Percentiles rank a stretch among this genome's conserved stretches.
phyloP scores from a whole-genome alignment of 2,888 invertebrate species.

The Rotaria sp. region DNA sequence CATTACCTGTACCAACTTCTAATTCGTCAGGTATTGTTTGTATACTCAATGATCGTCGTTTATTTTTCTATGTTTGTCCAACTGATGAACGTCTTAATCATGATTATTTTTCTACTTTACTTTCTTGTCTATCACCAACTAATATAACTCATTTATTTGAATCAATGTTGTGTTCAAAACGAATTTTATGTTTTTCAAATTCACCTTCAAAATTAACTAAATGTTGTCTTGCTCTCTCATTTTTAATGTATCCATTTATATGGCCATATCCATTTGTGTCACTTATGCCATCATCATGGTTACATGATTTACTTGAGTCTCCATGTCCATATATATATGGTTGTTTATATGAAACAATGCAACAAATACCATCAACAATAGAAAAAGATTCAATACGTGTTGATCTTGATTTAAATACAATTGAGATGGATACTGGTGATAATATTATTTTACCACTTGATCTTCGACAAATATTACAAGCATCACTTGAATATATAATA shows the following conservation, averaged over 20 bases:
- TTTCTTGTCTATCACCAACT: neutral
- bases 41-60: neutral
- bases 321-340: conserved; percentile 16
- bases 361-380: neutral
- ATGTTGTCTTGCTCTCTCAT: neutral
- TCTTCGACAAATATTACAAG: neutral
- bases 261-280: conserved; percentile 4
- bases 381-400: neutral
- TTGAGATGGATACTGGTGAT: neutral
- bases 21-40: neutral
- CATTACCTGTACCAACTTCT: neutral
- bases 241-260: neutral
- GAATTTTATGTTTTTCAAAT: neutral
- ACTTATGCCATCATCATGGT: neutral
- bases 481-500: neutral
- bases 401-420: neutral
- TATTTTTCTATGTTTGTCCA: conserved; percentile 16
- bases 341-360: neutral
- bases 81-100: conserved; percentile 16
- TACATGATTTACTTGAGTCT: neutral
- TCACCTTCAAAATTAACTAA: neutral
- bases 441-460: neutral
- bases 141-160: neutral
- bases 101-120: neutral
- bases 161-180: neutral